phyloP scores from a whole-genome alignment of 2,113 vertebrate genomes.

The Megaptera novaeangliae region DNA sequence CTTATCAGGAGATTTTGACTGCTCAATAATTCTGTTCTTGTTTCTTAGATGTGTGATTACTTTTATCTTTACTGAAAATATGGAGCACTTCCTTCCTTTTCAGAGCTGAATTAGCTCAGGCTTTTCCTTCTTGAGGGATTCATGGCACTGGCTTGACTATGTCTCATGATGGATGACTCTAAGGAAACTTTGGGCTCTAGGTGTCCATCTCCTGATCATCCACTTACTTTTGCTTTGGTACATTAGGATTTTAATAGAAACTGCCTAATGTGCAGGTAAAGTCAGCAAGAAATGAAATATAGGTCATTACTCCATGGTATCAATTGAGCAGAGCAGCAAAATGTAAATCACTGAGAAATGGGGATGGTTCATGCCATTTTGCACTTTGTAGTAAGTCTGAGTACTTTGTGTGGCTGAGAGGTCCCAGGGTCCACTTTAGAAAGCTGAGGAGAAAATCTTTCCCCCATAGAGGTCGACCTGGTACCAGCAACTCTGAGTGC shows the following conservation, averaged over 20 bases:
- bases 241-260: background rate
- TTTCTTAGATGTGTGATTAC: background rate
- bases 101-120: background rate
- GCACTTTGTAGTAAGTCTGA: background rate
- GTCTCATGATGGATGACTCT: background rate
- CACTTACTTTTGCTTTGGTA: background rate
- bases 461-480: background rate
- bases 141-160: background rate
- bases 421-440: background rate
- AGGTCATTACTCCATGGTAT: background rate
- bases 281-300: slow-evolving; percentile 12
- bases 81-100: background rate
- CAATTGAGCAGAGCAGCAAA: background rate
- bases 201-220: background rate
- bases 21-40: background rate
- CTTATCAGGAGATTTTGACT: background rate
- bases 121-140: background rate
- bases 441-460: background rate
- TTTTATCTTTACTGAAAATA: background rate
- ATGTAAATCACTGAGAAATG: background rate
- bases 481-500: background rate
- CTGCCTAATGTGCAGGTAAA: background rate
- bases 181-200: background rate
- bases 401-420: background rate
- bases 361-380: background rate